Evolutionary conservation across 2,797 vertebrate species (phyloP).

Genomic region (Catostomus latipinnis): DNA sequence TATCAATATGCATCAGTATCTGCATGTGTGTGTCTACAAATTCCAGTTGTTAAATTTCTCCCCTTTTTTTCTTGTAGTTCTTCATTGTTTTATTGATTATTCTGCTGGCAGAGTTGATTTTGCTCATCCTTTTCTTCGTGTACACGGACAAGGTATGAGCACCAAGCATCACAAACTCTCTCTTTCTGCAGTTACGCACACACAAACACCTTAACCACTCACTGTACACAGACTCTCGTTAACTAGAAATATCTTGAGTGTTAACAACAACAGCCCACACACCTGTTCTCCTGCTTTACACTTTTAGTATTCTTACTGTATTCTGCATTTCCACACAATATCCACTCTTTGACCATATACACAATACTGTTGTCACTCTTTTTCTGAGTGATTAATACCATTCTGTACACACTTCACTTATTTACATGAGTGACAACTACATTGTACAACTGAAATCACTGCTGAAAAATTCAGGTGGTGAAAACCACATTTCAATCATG

Average conservation of each 20-base stretch:
- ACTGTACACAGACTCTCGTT: slow-evolving; percentile 7
- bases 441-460: no score
- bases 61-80: slow-evolving; percentile 80
- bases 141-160: slow-evolving; percentile 90
- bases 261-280: slow-evolving; percentile 30
- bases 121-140: slow-evolving; percentile 96
- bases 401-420: no score
- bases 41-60: neutral
- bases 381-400: no score
- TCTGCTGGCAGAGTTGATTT: slow-evolving; percentile 92
- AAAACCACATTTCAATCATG: no score
- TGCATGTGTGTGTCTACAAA: neutral
- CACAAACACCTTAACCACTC: slow-evolving; percentile 8
- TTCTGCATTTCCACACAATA: slow-evolving; percentile 20
- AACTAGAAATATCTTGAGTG: slow-evolving; percentile 1
- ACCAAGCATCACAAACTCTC: slow-evolving; percentile 28
- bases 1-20: neutral
- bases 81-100: slow-evolving; percentile 94
- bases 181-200: neutral
- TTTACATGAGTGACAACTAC: no score
- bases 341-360: neutral
- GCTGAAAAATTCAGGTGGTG: no score
- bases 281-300: slow-evolving; percentile 8
- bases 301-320: neutral
- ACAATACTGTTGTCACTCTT: no score